Base-by-base conservation (phyloP, 2,113 vertebrate species). In the Dasyornis broadbenti region DNA sequence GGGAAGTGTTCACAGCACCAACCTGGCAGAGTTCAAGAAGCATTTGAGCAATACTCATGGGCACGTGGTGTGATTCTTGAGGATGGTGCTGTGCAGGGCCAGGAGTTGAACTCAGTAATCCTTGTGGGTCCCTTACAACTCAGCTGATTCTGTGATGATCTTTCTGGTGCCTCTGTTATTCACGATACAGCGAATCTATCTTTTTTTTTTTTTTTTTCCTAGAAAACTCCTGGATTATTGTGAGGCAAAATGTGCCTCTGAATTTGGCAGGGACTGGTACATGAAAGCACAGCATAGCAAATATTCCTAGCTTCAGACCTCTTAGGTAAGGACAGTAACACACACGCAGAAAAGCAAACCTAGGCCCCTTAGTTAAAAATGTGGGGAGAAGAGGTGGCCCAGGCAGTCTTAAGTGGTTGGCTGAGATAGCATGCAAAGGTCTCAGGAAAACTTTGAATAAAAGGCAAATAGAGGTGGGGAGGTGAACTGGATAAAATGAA, bases 151-250 rank as follows among this genome's bases (percentile, higher is more conserved):
- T 84, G 7, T 63, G 33, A 33, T 68, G 33, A 11, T 44, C 61
- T 82, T 89, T 76, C 52, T 60, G 45, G 6, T 10, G 6, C 10
- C 69, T 66, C 37, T 61, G 40, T 63, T 72, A 10, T 64, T 79
- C n/a, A 71, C 50, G 49, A 81, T 52, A 40, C 12, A 64, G 22
- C 0, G 1, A 73, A 13, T 63, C 15, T 71, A 19, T 21, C 0
- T 4, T 71, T 63, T 92, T 77, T 87, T 82, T 65, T 4, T 71
- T 63, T 92, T 77, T 87, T 82, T 65, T 86, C 22, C 6, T 31
- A 52, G 79, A 84, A 73, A 86, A 44, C 6, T 60, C 7, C 15
- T 35, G n/a, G 15, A 19, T 95, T 78, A 10, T 28, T 61, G 5
- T 68, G 53, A 26, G 21, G 26, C 13, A 59, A 75, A 39, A 8